These are phyloP conservation scores for Heliopora coerulea DNA, from an alignment of 92 coral and sea anemone genomes.

Conservation along the genomic window DNA sequence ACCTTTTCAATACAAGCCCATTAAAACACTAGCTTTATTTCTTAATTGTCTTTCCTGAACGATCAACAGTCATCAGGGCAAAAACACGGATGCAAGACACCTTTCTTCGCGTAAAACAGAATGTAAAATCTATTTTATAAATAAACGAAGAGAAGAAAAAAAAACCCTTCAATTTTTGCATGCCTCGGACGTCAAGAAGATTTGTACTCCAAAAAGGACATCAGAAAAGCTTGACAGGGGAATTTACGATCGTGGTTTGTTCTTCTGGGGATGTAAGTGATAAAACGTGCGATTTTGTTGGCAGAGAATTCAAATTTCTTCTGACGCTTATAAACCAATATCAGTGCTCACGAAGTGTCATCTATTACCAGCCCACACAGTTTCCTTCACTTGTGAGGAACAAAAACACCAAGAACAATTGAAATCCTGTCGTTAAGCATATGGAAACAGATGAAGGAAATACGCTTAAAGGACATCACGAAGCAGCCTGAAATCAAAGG, in stretches of 20 bases:
- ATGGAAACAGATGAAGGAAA: slow-evolving; percentile 25
- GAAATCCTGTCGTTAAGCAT: slow-evolving; percentile 8
- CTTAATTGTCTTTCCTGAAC: slow-evolving; percentile 29
- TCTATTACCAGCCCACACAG: slow-evolving; percentile 21
- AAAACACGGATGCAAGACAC: neutral
- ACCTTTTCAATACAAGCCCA: slow-evolving; percentile 49
- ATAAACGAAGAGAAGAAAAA: neutral
- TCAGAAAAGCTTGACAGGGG: neutral
- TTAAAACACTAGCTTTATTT: slow-evolving; percentile 32
- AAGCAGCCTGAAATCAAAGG: slow-evolving; percentile 3
- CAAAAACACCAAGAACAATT: slow-evolving; percentile 4
- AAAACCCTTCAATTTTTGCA: too few relatives aligned
- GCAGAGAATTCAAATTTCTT: slow-evolving; percentile 8
- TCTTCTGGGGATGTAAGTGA: neutral
- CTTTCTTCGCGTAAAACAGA: neutral
- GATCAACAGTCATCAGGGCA: slow-evolving; percentile 13
- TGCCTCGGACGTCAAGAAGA: too few relatives aligned
- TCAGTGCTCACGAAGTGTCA: slow-evolving; percentile 27
- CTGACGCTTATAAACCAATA: neutral
- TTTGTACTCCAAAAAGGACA: too few relatives aligned
- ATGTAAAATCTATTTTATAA: neutral
- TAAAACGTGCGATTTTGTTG: neutral
- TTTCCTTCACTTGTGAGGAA: slow-evolving; percentile 3
- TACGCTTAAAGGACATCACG: slow-evolving; percentile 25
- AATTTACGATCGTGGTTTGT: neutral